phyloP scores from a whole-genome alignment of 92 coral and sea anemone species.

The Micromussa lordhowensis region DNA sequence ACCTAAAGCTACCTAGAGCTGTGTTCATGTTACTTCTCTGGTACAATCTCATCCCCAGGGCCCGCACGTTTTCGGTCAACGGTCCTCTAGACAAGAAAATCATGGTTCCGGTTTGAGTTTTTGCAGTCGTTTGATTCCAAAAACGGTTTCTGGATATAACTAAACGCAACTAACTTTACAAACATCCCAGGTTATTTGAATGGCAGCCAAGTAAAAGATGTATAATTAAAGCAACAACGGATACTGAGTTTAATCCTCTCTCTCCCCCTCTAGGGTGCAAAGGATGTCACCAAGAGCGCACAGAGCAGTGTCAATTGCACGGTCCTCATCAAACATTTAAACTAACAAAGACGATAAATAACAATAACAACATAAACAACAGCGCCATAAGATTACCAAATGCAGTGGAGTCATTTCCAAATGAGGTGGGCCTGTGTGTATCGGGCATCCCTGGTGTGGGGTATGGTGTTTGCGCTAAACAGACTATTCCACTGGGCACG shows the following conservation, averaged over 20 bases:
- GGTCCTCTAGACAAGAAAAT: too few species aligned
- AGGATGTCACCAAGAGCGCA: slow-evolving; percentile 17
- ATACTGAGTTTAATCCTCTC: background rate
- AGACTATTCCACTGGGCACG: slow-evolving; percentile 79
- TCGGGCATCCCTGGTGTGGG: slow-evolving; percentile 82
- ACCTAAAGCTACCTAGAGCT: too few species aligned
- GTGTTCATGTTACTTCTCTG: too few species aligned
- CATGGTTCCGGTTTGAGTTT: too few species aligned
- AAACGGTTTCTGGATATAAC: too few species aligned
- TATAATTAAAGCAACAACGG: too few species aligned
- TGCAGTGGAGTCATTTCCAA: slow-evolving; percentile 85
- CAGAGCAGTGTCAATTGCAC: slow-evolving; percentile 15
- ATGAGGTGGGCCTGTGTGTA: slow-evolving; percentile 80
- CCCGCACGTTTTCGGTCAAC: too few species aligned
- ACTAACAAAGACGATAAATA: slow-evolving; percentile 11
- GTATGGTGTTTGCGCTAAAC: slow-evolving; percentile 85
- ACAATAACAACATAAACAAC: slow-evolving; percentile 24
- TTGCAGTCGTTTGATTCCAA: too few species aligned
- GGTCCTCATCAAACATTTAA: slow-evolving; percentile 18
- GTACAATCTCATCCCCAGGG: too few species aligned
- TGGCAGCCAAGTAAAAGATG: too few species aligned
- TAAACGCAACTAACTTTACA: too few species aligned
- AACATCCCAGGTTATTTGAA: too few species aligned
- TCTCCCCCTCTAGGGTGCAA: slow-evolving; percentile 34
- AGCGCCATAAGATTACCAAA: slow-evolving; percentile 8